A percentile compares a stretch with the other conserved stretches of the same genome.
Evolutionary conservation across 2,113 vertebrate genomes (phyloP).

Genomic region (Brachypodius melanocephalos): DNA sequence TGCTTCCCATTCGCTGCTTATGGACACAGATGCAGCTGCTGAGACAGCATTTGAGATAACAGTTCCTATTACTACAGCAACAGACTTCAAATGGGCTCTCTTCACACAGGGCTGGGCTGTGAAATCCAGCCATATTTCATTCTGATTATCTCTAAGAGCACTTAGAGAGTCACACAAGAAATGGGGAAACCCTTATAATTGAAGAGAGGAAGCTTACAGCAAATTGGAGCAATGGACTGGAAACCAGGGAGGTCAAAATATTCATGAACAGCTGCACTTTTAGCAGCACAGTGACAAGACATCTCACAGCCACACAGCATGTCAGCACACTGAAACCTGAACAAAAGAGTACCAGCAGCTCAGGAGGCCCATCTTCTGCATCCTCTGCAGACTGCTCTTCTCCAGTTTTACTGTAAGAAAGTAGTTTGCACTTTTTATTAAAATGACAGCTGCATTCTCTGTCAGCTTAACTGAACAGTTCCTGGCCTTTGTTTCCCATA

Average conservation of each 20-base stretch:
- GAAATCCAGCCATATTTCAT: neutral
- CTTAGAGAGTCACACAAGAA: neutral
- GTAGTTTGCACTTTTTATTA: neutral
- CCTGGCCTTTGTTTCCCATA: neutral
- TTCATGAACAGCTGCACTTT: neutral
- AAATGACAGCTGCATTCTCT: neutral
- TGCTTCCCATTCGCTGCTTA: rapidly evolving
- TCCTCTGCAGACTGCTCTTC: slow-evolving; percentile 95
- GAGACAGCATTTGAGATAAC: neutral
- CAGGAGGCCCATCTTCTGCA: slow-evolving; percentile 90
- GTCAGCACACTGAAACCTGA: neutral
- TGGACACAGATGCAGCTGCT: neutral
- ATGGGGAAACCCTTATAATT: neutral
- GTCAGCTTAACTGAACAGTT: neutral
- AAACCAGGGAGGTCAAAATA: neutral
- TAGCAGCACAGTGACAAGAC: neutral
- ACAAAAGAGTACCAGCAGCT: slow-evolving; percentile 81
- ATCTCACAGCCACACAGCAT: neutral
- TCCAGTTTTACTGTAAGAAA: slow-evolving; percentile 87
- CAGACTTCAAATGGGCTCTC: neutral
- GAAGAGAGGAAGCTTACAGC: neutral
- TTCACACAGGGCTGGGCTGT: neutral
- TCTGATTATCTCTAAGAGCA: neutral
- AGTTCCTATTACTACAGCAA: neutral
- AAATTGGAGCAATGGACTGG: neutral